Evolutionary conservation across 2,113 vertebrate species (phyloP).

Genomic region (Pteruthius melanotis): DNA sequence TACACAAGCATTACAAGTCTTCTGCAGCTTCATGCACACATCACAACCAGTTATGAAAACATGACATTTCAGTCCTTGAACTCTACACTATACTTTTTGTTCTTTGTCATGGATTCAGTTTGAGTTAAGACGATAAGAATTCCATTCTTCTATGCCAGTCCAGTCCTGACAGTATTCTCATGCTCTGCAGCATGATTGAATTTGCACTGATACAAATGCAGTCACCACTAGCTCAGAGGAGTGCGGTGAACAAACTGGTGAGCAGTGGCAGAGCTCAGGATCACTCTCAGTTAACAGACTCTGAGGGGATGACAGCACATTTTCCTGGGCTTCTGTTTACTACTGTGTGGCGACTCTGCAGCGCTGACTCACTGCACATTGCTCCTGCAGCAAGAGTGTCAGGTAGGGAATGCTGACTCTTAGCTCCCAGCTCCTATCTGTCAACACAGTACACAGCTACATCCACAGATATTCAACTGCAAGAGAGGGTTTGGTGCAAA

Average conservation of each 20-base stretch:
- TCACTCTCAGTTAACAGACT: neutral
- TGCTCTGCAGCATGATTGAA: neutral
- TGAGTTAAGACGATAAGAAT: neutral
- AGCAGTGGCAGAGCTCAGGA: neutral
- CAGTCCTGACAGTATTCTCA: neutral
- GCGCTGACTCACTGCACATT: neutral
- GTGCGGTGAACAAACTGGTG: neutral
- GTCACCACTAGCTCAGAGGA: neutral
- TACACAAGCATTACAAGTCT: neutral
- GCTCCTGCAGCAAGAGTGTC: neutral
- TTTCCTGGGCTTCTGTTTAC: neutral
- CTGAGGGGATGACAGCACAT: neutral
- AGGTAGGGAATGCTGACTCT: neutral
- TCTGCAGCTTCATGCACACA: neutral
- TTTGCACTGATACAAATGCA: accelerated
- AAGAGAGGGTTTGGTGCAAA: neutral
- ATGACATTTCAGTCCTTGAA: neutral
- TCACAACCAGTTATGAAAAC: neutral
- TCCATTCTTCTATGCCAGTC: neutral
- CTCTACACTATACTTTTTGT: neutral
- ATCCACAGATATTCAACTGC: neutral
- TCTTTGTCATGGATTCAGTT: neutral
- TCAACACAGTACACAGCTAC: neutral
- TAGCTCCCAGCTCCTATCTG: neutral
- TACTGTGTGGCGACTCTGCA: accelerated